These are phyloP conservation scores for Myotis daubentonii DNA, from an alignment of 2,797 vertebrate species.

Conservation along the genomic window DNA sequence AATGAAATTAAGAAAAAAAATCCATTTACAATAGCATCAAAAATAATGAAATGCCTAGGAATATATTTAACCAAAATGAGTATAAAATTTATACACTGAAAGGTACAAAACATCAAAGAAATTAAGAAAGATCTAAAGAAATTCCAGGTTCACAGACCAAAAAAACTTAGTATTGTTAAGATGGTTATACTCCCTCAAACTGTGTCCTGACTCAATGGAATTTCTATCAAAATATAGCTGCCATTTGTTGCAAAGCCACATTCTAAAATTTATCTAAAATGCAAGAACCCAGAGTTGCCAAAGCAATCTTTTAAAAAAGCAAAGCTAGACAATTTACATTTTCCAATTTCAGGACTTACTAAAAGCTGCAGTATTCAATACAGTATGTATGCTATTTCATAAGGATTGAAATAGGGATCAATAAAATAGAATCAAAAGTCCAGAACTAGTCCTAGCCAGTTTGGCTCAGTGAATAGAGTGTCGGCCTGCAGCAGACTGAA, in stretches of 20 bases:
- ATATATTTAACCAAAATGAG: constrained; percentile 10
- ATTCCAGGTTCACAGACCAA: not conserved
- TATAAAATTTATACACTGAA: not conserved
- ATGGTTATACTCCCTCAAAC: not conserved
- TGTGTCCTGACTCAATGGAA: not conserved
- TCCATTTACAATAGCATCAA: not conserved
- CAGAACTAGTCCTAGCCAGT: not conserved
- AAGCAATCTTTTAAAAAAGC: constrained; percentile 1
- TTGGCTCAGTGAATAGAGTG: too few relatives aligned
- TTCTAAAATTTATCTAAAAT: constrained; percentile 34
- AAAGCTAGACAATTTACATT: not conserved
- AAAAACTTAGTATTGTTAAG: not conserved
- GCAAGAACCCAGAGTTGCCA: not conserved
- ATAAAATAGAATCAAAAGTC: not conserved
- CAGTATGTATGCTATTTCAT: not conserved
- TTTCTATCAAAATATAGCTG: not conserved
- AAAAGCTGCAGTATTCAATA: not conserved
- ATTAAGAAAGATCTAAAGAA: not conserved
- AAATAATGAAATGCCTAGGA: not conserved
- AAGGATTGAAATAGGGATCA: not conserved
- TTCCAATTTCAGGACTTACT: not conserved
- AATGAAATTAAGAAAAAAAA: not conserved
- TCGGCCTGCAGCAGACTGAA: too few relatives aligned
- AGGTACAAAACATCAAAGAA: not conserved
- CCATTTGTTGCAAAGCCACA: not conserved